A percentile compares a stretch with the other conserved stretches of the same genome.
Conservation (phyloP, 1,140 invertebrate genomes). For the Panagrolaimus sp. region DNA sequence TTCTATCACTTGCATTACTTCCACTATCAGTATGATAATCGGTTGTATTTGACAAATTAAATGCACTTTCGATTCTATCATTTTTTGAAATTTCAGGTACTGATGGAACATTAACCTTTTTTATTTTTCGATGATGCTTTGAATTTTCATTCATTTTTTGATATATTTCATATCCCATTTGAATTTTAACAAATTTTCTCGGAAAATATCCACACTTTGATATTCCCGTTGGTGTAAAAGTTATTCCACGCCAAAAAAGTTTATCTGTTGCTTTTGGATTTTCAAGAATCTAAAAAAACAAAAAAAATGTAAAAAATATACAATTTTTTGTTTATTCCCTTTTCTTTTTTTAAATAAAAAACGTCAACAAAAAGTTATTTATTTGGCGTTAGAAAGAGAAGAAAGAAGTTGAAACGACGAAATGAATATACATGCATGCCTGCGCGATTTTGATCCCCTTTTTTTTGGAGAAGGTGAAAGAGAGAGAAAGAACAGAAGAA, state of each 20-base stretch:
- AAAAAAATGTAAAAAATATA: too few relatives aligned
- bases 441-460: too few relatives aligned
- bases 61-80: neutral
- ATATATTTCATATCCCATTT: constrained; percentile 13
- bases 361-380: too few relatives aligned
- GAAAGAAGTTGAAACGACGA: too few relatives aligned
- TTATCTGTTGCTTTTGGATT: constrained; percentile 4
- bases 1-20: constrained; percentile 5
- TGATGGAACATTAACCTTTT: constrained; percentile 16
- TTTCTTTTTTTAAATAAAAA: too few relatives aligned
- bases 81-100: constrained; percentile 9
- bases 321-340: too few relatives aligned
- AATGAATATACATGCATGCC: too few relatives aligned
- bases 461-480: too few relatives aligned
- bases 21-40: constrained; percentile 13
- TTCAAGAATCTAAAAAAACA: constrained; percentile 2
- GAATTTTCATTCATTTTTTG: neutral
- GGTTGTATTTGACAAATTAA: constrained; percentile 5
- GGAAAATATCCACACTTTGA: constrained; percentile 11
- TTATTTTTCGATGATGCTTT: constrained; percentile 3
- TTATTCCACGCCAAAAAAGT: constrained; percentile 6
- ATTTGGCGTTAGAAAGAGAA: too few relatives aligned
- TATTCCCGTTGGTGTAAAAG: neutral
- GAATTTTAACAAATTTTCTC: neutral
- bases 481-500: too few relatives aligned